phyloP scores from a whole-genome alignment of 2,888 invertebrate species.

The Eupithecia centaureata region DNA sequence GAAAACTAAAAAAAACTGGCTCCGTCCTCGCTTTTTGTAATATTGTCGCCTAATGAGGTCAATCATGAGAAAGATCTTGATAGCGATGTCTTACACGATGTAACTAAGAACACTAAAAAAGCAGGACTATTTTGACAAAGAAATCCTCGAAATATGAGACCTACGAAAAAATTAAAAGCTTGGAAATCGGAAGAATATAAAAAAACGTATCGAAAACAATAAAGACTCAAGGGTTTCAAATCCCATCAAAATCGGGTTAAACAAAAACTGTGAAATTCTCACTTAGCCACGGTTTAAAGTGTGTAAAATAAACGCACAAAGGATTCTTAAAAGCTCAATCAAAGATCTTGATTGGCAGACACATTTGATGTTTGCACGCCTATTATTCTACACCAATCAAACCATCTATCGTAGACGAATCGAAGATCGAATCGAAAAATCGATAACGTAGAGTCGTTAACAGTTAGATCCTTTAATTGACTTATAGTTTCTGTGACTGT shows the following conservation, averaged over 20 bases:
- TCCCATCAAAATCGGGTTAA: slow-evolving; percentile 8
- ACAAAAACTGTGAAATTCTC: slow-evolving; percentile 13
- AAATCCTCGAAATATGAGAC: too few species aligned
- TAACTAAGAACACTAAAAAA: too few species aligned
- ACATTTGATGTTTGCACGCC: slow-evolving; percentile 11
- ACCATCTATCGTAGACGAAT: background rate
- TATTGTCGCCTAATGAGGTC: too few species aligned
- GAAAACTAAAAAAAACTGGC: too few species aligned
- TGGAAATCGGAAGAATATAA: background rate
- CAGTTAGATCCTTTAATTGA: background rate
- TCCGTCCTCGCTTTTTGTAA: too few species aligned
- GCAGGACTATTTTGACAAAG: too few species aligned
- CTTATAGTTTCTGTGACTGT: background rate
- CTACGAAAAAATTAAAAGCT: too few species aligned
- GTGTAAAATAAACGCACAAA: slow-evolving; percentile 16
- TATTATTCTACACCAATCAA: slow-evolving; percentile 2
- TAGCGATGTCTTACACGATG: too few species aligned
- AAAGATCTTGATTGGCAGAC: slow-evolving; percentile 27
- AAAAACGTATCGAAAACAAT: background rate
- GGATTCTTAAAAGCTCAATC: slow-evolving; percentile 7
- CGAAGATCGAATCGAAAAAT: background rate
- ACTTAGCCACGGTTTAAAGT: background rate
- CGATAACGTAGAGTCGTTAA: background rate
- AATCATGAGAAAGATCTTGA: too few species aligned
- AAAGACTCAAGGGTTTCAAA: background rate